These are phyloP conservation scores for Polydrusus tereticollis DNA, from an alignment of 2,888 invertebrate genomes.

Conservation along the genomic window DNA sequence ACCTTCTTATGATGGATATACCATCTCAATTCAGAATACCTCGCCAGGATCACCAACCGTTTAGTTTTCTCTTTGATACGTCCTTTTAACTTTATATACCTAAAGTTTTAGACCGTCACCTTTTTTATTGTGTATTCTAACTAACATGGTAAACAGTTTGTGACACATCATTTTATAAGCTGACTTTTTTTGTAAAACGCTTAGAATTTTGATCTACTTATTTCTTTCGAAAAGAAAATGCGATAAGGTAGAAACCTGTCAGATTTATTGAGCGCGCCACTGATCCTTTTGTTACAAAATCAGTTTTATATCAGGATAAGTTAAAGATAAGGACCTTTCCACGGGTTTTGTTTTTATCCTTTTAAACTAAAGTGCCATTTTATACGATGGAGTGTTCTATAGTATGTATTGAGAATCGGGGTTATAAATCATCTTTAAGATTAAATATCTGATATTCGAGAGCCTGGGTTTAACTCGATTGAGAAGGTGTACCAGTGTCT, in stretches of 20 bases:
- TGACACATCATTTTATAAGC: too few species aligned
- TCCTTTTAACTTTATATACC: too few species aligned
- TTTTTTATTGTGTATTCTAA: too few species aligned
- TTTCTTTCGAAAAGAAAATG: neutral
- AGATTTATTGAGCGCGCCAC: neutral
- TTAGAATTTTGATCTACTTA: too few species aligned
- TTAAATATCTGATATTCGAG: neutral
- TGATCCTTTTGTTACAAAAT: neutral
- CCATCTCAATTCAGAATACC: too few species aligned
- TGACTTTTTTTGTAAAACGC: neutral
- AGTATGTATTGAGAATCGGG: neutral
- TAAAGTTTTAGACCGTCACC: too few species aligned
- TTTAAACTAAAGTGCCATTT: slow-evolving; percentile 8
- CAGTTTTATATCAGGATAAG: slow-evolving; percentile 7
- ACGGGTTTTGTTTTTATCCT: slow-evolving; percentile 4
- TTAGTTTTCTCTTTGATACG: too few species aligned
- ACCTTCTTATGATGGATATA: too few species aligned
- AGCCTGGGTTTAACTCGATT: too few species aligned
- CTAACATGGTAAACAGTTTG: too few species aligned
- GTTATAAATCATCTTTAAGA: slow-evolving; percentile 1
- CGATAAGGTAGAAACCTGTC: neutral
- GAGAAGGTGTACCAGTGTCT: too few species aligned
- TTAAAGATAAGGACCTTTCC: neutral
- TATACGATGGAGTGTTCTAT: neutral
- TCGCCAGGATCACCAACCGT: too few species aligned